Evolutionary conservation across 2,797 vertebrate genomes (phyloP).

Genomic region (Sebastes flavidus): DNA sequence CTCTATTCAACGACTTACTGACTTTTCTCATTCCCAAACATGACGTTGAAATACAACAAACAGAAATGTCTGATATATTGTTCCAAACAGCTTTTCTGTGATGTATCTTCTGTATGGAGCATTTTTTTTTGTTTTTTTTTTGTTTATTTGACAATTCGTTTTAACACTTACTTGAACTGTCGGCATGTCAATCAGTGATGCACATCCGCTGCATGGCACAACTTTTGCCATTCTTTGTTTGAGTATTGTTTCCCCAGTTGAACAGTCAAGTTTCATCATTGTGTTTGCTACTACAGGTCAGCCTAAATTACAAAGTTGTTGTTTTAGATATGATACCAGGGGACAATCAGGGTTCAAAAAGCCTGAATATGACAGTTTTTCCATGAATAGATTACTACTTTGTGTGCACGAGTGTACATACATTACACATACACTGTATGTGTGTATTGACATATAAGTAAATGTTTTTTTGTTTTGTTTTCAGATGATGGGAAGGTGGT

Average conservation of each 20-base stretch:
- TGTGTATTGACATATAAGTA: not conserved
- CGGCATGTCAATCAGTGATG: not conserved
- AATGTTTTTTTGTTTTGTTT: not conserved
- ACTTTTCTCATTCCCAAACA: not conserved
- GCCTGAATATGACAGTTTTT: not conserved
- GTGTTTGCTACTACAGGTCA: too few species aligned
- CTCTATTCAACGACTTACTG: not conserved
- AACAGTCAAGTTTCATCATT: not conserved
- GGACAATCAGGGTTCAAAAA: not conserved
- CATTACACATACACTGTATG: too few species aligned
- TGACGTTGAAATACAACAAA: too few species aligned
- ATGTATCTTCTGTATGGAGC: too few species aligned
- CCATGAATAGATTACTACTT: not conserved
- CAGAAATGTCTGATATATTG: accelerated
- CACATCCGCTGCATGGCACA: too few species aligned
- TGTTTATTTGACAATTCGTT: too few species aligned
- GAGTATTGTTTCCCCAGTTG: not conserved
- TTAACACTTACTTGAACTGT: too few species aligned
- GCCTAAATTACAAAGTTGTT: too few species aligned
- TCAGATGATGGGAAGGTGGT: conserved; percentile 84
- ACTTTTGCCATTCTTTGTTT: too few species aligned
- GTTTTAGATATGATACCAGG: too few species aligned
- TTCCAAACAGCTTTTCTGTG: too few species aligned
- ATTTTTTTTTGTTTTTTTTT: too few species aligned
- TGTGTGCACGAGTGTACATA: not conserved